Base-by-base conservation (phyloP, 2,888 invertebrate species). In the Diplolepis rosae region DNA sequence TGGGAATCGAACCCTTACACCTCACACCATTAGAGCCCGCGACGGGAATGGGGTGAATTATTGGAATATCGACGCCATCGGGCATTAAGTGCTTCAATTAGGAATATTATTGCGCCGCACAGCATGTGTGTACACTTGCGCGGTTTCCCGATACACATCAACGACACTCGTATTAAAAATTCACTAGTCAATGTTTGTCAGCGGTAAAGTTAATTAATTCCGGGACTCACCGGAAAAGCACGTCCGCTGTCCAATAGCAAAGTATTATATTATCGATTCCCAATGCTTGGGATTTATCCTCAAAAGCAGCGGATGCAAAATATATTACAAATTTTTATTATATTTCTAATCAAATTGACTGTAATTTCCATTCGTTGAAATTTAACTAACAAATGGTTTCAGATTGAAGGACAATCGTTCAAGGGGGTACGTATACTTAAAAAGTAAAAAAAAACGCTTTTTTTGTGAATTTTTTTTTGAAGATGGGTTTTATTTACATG, bases 21-120 rank as follows among this genome's bases (percentile, higher is more conserved):
- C 85, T 85, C 86, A 82, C 83, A 80, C 85, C 84, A 82, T 82
- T 81, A 83, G 81, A 78, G 80, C 74, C 75, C 70, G 71, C 75
- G 75, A 74, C 68, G 69, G 76, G 72, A 74, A 73, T 73, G 72
- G 73, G 78, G 81, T 88, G 87, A 87, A 85, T 88, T 88, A 88
- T 87, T 86, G 87, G 85, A 85, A 87, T 87, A 87, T 86, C 87
- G 86, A 87, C 80, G 85, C 83, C 78, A 80, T 70, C 79, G 82
- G 84, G 83, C 85, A 84, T 85, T 84, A 85, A 84, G 85, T 85
- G 83, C 85, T 85, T 84, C 85, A 85, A 85, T 86, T 85, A 86
- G 82, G 81, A 84, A 79, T 81, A 80, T 81, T 79, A 77, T 79
- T 79, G 75, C 72, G 32, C 15, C 18, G 27, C 5, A 11, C 35